Conservation (phyloP, 2,113 vertebrate genomes). For the Tympanuchus pallidicinctus region DNA sequence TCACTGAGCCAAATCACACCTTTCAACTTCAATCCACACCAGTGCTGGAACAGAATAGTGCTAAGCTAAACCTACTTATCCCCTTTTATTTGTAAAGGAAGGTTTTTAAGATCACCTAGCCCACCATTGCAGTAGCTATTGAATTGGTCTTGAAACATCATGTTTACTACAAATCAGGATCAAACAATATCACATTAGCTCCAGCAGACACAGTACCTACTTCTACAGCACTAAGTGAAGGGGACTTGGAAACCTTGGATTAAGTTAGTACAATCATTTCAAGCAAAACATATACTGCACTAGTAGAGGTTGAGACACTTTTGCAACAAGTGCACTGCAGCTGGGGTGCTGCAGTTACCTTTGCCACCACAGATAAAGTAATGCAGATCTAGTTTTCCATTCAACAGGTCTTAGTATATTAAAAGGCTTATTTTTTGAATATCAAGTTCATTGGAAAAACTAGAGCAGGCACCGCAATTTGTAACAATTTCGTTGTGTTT, state of each 20-base stretch:
- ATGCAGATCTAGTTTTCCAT: not conserved
- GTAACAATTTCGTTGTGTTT: not conserved
- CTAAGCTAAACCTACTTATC: constrained; percentile 31
- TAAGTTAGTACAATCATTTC: not conserved
- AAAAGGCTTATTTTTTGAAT: not conserved
- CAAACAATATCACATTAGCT: not conserved
- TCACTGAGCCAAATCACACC: not conserved
- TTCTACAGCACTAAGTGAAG: not conserved
- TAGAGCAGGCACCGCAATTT: not conserved
- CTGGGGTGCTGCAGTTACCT: not conserved
- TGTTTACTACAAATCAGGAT: not conserved
- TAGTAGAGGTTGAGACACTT: not conserved
- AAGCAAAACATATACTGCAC: not conserved
- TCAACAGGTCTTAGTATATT: not conserved
- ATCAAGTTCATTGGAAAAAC: not conserved
- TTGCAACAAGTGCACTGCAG: not conserved
- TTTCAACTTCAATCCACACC: not conserved
- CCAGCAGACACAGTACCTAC: not conserved
- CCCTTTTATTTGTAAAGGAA: not conserved
- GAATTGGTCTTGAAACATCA: constrained; percentile 4
- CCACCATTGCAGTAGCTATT: not conserved
- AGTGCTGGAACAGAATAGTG: not conserved
- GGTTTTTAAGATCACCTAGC: not conserved
- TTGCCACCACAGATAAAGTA: not conserved
- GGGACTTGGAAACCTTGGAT: not conserved